These are phyloP conservation scores for Anguilla anguilla DNA, from an alignment of 2,797 vertebrate species.

Conservation along the genomic window DNA sequence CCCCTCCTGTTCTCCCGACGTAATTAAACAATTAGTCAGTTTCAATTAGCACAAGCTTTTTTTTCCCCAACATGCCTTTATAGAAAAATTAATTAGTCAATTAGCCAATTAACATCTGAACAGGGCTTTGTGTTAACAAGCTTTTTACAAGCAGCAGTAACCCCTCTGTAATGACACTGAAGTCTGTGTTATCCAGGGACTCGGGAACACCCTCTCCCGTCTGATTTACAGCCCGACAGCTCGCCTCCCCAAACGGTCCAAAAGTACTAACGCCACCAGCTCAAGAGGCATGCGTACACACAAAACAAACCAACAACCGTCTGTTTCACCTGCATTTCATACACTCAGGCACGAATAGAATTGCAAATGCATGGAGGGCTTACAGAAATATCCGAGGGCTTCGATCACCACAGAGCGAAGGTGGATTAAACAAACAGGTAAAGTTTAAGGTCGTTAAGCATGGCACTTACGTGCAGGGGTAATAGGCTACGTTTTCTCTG, in stretches of 20 bases:
- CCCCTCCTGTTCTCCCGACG: conserved; percentile 56
- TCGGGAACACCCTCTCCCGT: conserved; percentile 44
- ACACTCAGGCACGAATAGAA: conserved; percentile 42
- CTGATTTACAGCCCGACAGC: conserved; percentile 38
- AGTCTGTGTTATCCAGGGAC: conserved; percentile 72
- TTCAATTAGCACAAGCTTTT: conserved; percentile 75
- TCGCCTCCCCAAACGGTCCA: conserved; percentile 49
- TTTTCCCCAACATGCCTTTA: conserved; percentile 71
- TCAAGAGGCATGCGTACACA: conserved; percentile 14
- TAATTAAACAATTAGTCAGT: conserved; percentile 85
- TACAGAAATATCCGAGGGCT: not conserved
- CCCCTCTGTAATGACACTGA: conserved; percentile 72
- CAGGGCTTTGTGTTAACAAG: conserved; percentile 85
- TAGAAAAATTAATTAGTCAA: conserved; percentile 85
- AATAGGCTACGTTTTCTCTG: no score
- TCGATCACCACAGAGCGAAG: not conserved
- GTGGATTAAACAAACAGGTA: no score
- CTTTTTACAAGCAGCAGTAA: conserved; percentile 81
- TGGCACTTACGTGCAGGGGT: no score
- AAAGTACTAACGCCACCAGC: conserved; percentile 31
- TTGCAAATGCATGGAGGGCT: conserved; percentile 34
- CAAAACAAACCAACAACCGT: conserved; percentile 48
- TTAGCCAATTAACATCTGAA: conserved; percentile 87
- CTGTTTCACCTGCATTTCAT: conserved; percentile 40
- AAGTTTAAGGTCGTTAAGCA: no score